Evolutionary conservation across 2,888 invertebrate species (phyloP), one percentile per base, ranked within the genome.

Genomic region (Drosophila diplacantha): DNA sequence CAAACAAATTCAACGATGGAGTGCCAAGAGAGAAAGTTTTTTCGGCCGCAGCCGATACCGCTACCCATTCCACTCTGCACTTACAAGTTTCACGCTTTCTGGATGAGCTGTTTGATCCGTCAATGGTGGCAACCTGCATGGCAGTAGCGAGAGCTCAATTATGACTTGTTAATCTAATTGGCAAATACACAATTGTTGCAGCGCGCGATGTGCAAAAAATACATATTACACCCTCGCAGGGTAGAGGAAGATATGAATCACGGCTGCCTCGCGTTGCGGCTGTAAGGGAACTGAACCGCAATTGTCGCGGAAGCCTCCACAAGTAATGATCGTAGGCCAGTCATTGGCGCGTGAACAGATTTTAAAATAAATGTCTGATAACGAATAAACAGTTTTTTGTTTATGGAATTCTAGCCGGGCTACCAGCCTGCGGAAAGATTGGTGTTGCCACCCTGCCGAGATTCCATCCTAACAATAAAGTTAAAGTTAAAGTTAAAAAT

Each of bases 1-100:
- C 52, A 63, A 61, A 60, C 61, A 60, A 61, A 51, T 11, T 6
- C 52, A 35, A 32, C n/a, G 51, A 24, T 11, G 43, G 12, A 58
- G 57, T 59, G 57, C 57, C 59, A 57, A 57, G 59, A 31, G 60
- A 63, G 60, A 61, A 61, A 61, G 60, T 61, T 61, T 43, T 35
- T 34, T 26, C 11, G 20, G 12, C 8, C 29, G 20, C 35, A 20
- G 26, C 20, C 20, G 11, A 29, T 11, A n/a, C 37, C 31, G 46
- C 32, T 38, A 20, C 18, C 51, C 61, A 29, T 31, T 51, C 63
- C 52, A 50, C 52, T 63, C 24, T 51, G 38, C 60, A 63, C 60
- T 61, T 51, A 61, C 63, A 61, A 5, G 50, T 24, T 41, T 52
- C 52, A 63, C 52, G 51, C 18, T 63, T 39, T 34, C 32, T 24